Evolutionary conservation across 2,797 vertebrate genomes (phyloP).

Genomic region (Esox lucius): DNA sequence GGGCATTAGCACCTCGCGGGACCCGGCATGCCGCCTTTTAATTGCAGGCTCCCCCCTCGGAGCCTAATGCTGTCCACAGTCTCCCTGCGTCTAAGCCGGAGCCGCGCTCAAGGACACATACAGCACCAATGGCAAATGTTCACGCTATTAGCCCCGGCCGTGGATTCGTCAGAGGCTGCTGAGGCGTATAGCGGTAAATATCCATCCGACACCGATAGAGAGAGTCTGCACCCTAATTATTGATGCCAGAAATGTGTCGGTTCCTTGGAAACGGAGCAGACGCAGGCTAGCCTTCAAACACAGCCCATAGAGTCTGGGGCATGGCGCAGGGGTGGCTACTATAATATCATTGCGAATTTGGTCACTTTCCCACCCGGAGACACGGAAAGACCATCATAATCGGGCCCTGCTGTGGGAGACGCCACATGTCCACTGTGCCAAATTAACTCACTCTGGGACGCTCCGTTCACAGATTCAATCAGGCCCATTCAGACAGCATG

Average conservation of each 20-base stretch:
- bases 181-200: constrained; percentile 48
- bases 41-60: constrained; percentile 54
- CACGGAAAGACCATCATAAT: constrained; percentile 24
- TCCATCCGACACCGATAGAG: constrained; percentile 28
- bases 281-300: neutral
- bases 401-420: constrained; percentile 37
- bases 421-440: constrained; percentile 28
- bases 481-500: constrained; percentile 26
- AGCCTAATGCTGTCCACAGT: constrained; percentile 3
- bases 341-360: neutral
- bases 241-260: neutral
- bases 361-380: neutral
- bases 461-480: constrained; percentile 49
- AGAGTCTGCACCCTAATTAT: neutral
- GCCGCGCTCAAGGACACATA: constrained; percentile 49
- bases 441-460: constrained; percentile 46
- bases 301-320: neutral
- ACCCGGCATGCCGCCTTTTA: constrained; percentile 62
- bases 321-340: neutral
- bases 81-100: neutral
- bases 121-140: constrained; percentile 30
- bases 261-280: neutral
- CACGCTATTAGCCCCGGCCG: constrained; percentile 19
- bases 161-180: constrained; percentile 24
- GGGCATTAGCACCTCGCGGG: constrained; percentile 64